These are phyloP conservation scores for Chaetodon trifasciatus DNA, from an alignment of 2,797 vertebrate genomes.

Conservation along the genomic window DNA sequence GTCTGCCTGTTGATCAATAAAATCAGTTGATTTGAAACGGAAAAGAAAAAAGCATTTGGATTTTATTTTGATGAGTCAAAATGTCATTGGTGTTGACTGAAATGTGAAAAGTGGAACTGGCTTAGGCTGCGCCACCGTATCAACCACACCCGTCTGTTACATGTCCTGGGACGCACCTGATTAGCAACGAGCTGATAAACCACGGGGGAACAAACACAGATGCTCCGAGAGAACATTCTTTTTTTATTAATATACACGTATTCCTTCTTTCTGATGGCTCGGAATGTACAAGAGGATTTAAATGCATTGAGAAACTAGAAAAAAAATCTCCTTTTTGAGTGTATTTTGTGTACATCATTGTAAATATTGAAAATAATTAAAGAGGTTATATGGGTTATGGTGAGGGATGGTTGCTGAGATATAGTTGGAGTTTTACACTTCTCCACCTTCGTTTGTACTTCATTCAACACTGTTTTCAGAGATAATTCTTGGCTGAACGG, in stretches of 20 bases:
- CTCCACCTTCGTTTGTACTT: constrained; percentile 80
- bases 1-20: constrained; percentile 83
- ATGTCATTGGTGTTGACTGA: constrained; percentile 74
- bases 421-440: constrained; percentile 69
- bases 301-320: constrained; percentile 65
- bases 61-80: constrained; percentile 72
- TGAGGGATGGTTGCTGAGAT: constrained; percentile 68
- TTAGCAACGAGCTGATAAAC: constrained; percentile 65
- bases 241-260: constrained; percentile 69
- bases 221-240: constrained; percentile 66
- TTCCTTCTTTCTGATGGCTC: constrained; percentile 82
- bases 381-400: constrained; percentile 82
- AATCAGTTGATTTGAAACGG: constrained; percentile 72
- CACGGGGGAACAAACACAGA: constrained; percentile 62
- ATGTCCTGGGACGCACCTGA: constrained; percentile 71
- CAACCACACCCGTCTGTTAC: constrained; percentile 70
- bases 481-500: constrained; percentile 68
- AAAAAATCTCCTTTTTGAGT: constrained; percentile 86
- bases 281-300: constrained; percentile 85
- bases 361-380: constrained; percentile 89
- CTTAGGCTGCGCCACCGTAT: constrained; percentile 51
- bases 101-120: constrained; percentile 65
- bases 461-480: constrained; percentile 76
- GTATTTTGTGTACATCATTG: constrained; percentile 92
- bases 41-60: constrained; percentile 64